These are phyloP conservation scores for Stomatorhinus ivindoensis DNA, from an alignment of 2,113 vertebrate species.

Conservation along the genomic window DNA sequence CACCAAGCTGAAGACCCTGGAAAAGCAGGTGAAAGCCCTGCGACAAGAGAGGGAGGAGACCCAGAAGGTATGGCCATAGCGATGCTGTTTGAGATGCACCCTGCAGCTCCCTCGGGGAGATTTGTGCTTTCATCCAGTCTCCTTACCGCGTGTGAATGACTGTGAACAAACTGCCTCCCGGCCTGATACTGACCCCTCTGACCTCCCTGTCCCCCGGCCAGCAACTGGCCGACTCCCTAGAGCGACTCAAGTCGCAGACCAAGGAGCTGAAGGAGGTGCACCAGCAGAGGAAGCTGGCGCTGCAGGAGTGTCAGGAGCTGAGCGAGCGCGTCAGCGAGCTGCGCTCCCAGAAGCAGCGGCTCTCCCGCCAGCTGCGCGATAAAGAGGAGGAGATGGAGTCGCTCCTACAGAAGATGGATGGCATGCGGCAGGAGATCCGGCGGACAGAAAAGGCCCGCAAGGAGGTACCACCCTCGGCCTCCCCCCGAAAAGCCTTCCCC, in stretches of 20 bases:
- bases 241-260: constrained; percentile 78
- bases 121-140: not conserved
- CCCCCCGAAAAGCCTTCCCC: not conserved
- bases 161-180: not conserved
- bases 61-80: constrained; percentile 72
- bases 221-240: constrained; percentile 83
- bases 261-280: constrained; percentile 89
- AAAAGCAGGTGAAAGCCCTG: constrained; percentile 76
- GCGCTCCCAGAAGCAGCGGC: constrained; percentile 81
- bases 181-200: not conserved
- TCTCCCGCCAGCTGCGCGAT: constrained; percentile 82
- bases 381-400: constrained; percentile 87
- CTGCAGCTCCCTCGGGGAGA: not conserved
- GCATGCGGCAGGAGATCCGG: constrained; percentile 78
- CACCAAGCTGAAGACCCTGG: constrained; percentile 77
- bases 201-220: constrained; percentile 42
- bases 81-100: not conserved
- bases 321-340: constrained; percentile 83
- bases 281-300: constrained; percentile 80
- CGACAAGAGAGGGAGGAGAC: constrained; percentile 86
- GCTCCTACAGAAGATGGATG: constrained; percentile 77
- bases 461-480: constrained; percentile 61
- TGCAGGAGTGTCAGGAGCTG: constrained; percentile 86
- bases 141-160: not conserved
- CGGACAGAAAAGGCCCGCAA: constrained; percentile 81